A percentile compares a stretch with the other conserved stretches of the same genome.
Evolutionary conservation across 2,113 vertebrate genomes (phyloP).

Genomic region (Dunckerocampus dactyliophorus): DNA sequence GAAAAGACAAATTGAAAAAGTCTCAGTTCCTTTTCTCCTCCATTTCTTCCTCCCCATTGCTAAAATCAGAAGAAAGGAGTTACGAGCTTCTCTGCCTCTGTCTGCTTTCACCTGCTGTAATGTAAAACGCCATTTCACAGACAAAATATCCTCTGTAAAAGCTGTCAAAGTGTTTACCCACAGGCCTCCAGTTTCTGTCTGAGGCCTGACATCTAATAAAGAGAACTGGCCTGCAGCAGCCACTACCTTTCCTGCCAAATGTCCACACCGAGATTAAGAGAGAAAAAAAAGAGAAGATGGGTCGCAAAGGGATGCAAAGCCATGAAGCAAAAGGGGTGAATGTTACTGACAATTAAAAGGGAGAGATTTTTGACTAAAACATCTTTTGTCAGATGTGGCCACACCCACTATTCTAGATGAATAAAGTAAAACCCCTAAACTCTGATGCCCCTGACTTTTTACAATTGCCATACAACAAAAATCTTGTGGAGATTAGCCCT

Average conservation of each 20-base stretch:
- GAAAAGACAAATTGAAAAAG: neutral
- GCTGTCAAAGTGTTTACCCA: slow-evolving; percentile 76
- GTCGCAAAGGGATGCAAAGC: neutral
- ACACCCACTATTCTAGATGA: no score
- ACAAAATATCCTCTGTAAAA: slow-evolving; percentile 75
- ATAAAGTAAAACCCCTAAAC: no score
- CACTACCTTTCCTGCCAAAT: slow-evolving; percentile 44
- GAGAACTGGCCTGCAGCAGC: slow-evolving; percentile 67
- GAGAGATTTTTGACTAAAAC: slow-evolving; percentile 11
- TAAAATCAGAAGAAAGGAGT: slow-evolving; percentile 10
- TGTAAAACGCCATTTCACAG: slow-evolving; percentile 71
- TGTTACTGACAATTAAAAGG: slow-evolving; percentile 24
- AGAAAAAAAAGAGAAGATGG: neutral
- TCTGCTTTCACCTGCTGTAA: slow-evolving; percentile 59
- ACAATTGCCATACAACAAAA: no score
- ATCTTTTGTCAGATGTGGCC: neutral
- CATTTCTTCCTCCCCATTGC: slow-evolving; percentile 15
- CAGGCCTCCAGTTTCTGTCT: slow-evolving; percentile 73
- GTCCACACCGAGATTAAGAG: slow-evolving; percentile 34
- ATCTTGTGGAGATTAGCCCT: no score
- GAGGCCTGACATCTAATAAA: slow-evolving; percentile 76
- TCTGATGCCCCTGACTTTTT: no score
- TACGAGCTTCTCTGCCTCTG: slow-evolving; percentile 19
- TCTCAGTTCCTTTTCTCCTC: neutral
- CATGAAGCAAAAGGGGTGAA: slow-evolving; percentile 5